phyloP scores from a whole-genome alignment of 2,888 invertebrate species.

The Lydus trimaculatus region DNA sequence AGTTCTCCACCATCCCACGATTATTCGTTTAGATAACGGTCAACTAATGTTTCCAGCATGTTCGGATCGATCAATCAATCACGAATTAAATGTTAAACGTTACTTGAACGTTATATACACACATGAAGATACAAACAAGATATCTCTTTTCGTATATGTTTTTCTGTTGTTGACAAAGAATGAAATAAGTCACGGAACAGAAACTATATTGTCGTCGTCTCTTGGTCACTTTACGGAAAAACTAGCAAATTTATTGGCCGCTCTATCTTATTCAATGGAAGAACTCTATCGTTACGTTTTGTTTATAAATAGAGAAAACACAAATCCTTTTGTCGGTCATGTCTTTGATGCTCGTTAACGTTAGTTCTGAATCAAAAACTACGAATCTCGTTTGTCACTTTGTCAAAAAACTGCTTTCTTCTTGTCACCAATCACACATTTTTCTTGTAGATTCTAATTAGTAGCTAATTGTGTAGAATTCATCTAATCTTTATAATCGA shows the following conservation, averaged over 20 bases:
- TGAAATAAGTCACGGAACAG: not conserved
- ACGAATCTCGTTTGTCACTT: not conserved
- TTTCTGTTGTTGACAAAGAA: not conserved
- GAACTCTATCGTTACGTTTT: not conserved
- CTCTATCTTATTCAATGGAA: not conserved
- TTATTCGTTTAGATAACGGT: constrained; percentile 46
- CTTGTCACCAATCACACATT: too few species aligned
- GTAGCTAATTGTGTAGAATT: too few species aligned
- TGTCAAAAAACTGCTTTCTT: too few species aligned
- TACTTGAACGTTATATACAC: constrained; percentile 23
- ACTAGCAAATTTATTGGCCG: not conserved
- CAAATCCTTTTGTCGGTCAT: not conserved
- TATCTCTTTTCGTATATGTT: not conserved
- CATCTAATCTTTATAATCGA: too few species aligned
- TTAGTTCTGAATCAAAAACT: not conserved
- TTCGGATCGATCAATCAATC: constrained; percentile 50
- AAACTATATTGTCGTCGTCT: not conserved
- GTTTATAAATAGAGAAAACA: not conserved
- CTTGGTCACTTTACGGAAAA: constrained; percentile 3
- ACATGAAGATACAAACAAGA: constrained; percentile 6
- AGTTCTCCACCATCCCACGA: constrained; percentile 45
- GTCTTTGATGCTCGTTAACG: not conserved
- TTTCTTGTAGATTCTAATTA: too few species aligned
- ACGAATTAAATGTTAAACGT: constrained; percentile 39
- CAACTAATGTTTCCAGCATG: constrained; percentile 49